Conservation (phyloP, 2,888 invertebrate genomes). For the Psylliodes chrysocephalus region DNA sequence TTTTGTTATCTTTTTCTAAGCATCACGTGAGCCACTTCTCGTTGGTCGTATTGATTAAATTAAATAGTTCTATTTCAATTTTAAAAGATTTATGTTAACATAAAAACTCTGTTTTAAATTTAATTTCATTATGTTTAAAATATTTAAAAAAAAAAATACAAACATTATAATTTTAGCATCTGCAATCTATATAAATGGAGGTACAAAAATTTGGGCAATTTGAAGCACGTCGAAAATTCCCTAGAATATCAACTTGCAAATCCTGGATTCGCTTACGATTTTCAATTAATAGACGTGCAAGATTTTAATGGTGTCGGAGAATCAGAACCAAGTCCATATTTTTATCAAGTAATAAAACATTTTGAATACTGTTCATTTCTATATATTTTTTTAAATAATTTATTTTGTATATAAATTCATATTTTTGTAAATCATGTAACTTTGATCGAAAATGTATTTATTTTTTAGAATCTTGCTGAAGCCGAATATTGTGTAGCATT, state of each 20-base stretch:
- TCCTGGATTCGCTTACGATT: conserved; percentile 91
- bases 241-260: conserved; percentile 91
- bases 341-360: conserved; percentile 82
- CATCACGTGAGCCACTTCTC: too few species aligned
- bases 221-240: conserved; percentile 85
- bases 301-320: conserved; percentile 98
- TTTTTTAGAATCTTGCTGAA: conserved; percentile 80
- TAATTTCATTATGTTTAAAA: too few species aligned
- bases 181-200: conserved; percentile 96
- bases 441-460: too few species aligned
- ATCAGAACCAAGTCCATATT: conserved; percentile 97
- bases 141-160: too few species aligned
- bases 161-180: conserved; percentile 77
- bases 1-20: too few species aligned
- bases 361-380: not conserved
- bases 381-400: not conserved
- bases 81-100: too few species aligned
- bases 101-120: too few species aligned
- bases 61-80: too few species aligned
- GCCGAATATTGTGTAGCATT: conserved; percentile 96
- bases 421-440: too few species aligned
- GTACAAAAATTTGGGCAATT: conserved; percentile 94
- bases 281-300: conserved; percentile 95
- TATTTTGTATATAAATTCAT: conserved; percentile 14
- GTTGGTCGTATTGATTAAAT: too few species aligned